These are phyloP conservation scores for Eremobia ochroleuca DNA, from an alignment of 2,888 invertebrate genomes.

Conservation along the genomic window DNA sequence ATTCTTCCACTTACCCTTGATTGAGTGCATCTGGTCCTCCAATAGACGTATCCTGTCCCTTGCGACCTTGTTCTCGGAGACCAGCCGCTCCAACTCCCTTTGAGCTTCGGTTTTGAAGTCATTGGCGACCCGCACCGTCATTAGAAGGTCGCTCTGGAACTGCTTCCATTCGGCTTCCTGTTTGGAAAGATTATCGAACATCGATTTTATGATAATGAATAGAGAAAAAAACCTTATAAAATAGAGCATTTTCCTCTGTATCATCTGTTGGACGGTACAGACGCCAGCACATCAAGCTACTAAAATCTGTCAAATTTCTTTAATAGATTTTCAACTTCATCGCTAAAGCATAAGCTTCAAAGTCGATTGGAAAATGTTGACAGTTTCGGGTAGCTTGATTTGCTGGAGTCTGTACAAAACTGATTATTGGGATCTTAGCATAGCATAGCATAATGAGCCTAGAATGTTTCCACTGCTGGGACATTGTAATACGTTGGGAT, in stretches of 20 bases:
- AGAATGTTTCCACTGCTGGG: too few species aligned
- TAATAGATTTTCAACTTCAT: too few species aligned
- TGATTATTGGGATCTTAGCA: too few species aligned
- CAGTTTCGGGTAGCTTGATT: too few species aligned
- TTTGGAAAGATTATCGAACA: background rate
- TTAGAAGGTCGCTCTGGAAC: conserved; percentile 97
- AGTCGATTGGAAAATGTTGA: too few species aligned
- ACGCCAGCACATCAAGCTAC: too few species aligned
- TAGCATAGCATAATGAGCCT: too few species aligned
- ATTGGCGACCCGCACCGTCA: conserved; percentile 98
- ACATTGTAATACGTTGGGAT: too few species aligned
- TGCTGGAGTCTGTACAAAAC: too few species aligned
- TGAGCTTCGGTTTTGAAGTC: conserved; percentile 99
- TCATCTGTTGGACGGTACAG: too few species aligned
- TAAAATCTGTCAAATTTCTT: too few species aligned
- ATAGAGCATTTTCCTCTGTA: background rate
- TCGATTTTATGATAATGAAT: background rate
- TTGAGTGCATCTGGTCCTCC: conserved; percentile 95
- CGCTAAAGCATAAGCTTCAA: too few species aligned
- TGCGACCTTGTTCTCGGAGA: conserved; percentile 95
- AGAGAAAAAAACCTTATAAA: background rate
- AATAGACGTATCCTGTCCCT: conserved; percentile 94
- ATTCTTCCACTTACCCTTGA: conserved; percentile 92
- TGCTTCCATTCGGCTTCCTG: conserved; percentile 97
- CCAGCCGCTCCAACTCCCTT: conserved; percentile 94